A percentile compares a stretch with the other conserved stretches of the same genome.
phyloP scores from a whole-genome alignment of 2,888 invertebrate genomes.

The Lasioglossum malachurum region DNA sequence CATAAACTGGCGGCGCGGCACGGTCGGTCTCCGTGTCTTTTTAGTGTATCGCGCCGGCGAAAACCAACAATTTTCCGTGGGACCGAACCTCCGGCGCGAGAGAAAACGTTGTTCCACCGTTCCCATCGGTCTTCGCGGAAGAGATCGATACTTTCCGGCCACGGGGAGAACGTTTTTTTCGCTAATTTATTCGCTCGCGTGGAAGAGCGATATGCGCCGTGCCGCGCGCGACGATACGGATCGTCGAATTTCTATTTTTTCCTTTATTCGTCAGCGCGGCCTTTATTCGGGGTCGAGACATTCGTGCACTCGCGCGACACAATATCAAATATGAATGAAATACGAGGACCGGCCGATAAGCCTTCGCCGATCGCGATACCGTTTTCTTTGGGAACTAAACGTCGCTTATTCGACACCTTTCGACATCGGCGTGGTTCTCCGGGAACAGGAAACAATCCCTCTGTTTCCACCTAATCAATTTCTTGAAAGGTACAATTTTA shows the following conservation, averaged over 20 bases:
- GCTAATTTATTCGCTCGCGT: conserved; percentile 2
- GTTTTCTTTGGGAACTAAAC: too few species aligned
- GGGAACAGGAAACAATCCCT: too few species aligned
- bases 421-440: too few species aligned
- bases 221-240: background rate
- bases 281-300: background rate
- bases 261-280: background rate
- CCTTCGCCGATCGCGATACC: too few species aligned
- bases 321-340: background rate
- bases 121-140: background rate
- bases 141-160: background rate
- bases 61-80: background rate
- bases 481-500: too few species aligned
- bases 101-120: background rate
- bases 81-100: background rate
- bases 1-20: background rate
- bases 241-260: conserved; percentile 6
- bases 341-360: background rate
- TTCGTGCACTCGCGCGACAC: background rate
- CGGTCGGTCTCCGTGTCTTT: background rate
- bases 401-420: too few species aligned
- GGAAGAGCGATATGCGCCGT: background rate
- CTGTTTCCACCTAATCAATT: too few species aligned
- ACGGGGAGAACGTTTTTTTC: background rate
- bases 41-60: background rate